Evolutionary conservation across 2,113 vertebrate species (phyloP), one percentile per base, ranked within the genome.

Genomic region (rat (Rattus norvegicus)): DNA sequence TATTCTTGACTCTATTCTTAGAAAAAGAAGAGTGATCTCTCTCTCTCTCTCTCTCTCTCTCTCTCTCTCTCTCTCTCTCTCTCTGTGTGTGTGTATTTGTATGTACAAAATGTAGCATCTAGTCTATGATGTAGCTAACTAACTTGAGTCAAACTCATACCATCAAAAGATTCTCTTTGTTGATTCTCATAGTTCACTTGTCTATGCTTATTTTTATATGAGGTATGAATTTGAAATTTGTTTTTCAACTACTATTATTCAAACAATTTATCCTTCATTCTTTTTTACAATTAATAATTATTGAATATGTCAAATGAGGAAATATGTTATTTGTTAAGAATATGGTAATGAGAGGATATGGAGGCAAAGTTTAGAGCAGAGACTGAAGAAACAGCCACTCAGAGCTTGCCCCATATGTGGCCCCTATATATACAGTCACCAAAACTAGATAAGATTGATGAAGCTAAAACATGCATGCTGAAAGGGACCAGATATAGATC

Each of bases 281-380:
- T 94, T 70, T 69, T 17, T 90, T 63, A 81, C 49, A 92, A 43
- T 1, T 56, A 95, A 69, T 92, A 81, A 87, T 92, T 90, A 81
- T 56, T 43, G 20, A 36, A 61, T 30, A 70, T 90, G 3, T 73
- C 75, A 72, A 67, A 72, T 36, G 61, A 88, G 33, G 8, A 94
- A 83, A 54, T 54, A 84, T 24, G 10, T 4, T 61, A 49, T 65
- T 56, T 30, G 76, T 77, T 92, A 91, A 5, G 16, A 43, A 88
- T 36, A 75, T 49, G 36, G 17, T 30, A 73, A 2, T 65, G 24
- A 43, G 43, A 43, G 43, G 43, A 43, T 43, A 43, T 43, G 43
- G 43, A 43, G 43, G 43, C 43, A 43, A 43, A 43, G 43, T 43
- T 43, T 43, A 43, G 43, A 43, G 43, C 43, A 43, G 43, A 43